Conservation (phyloP, 2,888 invertebrate genomes). For the Drosophila vallismaia region DNA sequence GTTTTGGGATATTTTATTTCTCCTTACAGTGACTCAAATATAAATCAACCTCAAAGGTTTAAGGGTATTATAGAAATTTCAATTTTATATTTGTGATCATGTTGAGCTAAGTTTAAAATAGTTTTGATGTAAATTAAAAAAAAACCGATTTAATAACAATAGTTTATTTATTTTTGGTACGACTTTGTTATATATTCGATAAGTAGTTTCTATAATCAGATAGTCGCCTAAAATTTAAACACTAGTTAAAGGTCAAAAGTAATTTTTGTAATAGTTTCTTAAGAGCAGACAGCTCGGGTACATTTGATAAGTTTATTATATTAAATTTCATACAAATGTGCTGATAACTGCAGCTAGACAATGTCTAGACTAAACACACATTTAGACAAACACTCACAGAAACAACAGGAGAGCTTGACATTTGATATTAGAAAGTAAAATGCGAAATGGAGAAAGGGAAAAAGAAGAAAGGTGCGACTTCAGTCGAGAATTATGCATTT, state of each 20-base stretch:
- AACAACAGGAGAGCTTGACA: slow-evolving; percentile 50
- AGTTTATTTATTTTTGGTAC: too few relatives aligned
- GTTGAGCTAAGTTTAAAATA: too few relatives aligned
- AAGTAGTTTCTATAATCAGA: too few relatives aligned
- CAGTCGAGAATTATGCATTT: slow-evolving; percentile 11
- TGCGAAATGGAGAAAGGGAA: slow-evolving; percentile 28
- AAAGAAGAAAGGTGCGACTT: not conserved
- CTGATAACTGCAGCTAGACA: slow-evolving; percentile 70
- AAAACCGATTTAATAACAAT: too few relatives aligned
- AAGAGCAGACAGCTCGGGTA: slow-evolving; percentile 46
- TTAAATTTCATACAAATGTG: slow-evolving; percentile 73
- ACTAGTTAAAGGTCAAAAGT: too few relatives aligned
- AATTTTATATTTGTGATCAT: too few relatives aligned
- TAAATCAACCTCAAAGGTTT: not conserved
- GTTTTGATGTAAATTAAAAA: too few relatives aligned
- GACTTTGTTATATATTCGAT: too few relatives aligned
- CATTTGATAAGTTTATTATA: slow-evolving; percentile 70
- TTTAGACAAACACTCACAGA: slow-evolving; percentile 40
- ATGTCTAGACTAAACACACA: slow-evolving; percentile 57
- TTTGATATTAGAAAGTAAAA: slow-evolving; percentile 54
- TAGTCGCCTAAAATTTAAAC: too few relatives aligned
- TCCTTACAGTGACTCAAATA: not conserved
- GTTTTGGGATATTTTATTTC: slow-evolving; percentile 67
- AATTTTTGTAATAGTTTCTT: slow-evolving; percentile 14
- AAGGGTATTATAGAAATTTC: not conserved